Conservation (phyloP, 2,113 vertebrate species). For the Ceyx melanurus region DNA sequence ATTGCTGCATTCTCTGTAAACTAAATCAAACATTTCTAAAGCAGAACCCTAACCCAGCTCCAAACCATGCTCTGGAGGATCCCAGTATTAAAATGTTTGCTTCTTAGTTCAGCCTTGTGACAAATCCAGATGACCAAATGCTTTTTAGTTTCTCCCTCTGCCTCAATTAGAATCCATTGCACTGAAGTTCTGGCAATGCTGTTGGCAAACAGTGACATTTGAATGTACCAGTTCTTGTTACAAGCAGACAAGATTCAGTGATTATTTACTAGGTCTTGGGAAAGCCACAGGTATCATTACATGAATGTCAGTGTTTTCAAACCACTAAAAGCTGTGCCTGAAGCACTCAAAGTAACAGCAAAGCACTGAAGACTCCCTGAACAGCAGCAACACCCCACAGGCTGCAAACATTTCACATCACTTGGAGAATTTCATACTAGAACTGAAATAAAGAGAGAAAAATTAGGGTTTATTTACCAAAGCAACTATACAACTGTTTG, state of each 20-base stretch:
- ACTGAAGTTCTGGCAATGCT: background rate
- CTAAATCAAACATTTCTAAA: constrained; percentile 14
- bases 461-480: background rate
- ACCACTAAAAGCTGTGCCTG: background rate
- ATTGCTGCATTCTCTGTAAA: background rate
- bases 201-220: background rate
- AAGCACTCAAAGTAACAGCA: background rate
- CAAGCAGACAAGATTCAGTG: background rate
- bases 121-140: constrained; percentile 27
- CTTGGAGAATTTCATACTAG: background rate
- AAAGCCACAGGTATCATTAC: background rate
- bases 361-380: background rate
- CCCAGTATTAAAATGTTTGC: constrained; percentile 2
- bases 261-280: background rate
- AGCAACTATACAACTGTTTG: background rate
- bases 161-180: constrained; percentile 17
- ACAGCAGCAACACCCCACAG: background rate
- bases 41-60: background rate
- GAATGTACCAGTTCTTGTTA: background rate
- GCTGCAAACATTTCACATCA: background rate
- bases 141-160: constrained; percentile 46
- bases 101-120: constrained; percentile 30
- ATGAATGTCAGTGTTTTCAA: background rate
- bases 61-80: background rate
- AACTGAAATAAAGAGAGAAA: background rate